Base-by-base conservation (phyloP, 2,797 vertebrate species). In the Picus viridis region DNA sequence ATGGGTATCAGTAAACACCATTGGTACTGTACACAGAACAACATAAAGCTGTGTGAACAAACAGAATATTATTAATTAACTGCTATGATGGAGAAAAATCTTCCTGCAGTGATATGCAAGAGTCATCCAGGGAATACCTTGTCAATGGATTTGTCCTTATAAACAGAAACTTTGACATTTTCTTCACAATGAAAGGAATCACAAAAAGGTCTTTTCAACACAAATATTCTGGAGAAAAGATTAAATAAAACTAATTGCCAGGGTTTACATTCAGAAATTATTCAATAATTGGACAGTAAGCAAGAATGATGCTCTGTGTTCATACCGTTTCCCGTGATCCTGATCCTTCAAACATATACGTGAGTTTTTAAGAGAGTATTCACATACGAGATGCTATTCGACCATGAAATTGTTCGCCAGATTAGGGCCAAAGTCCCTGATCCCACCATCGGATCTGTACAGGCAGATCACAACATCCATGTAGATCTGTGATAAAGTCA, bases 401-500 rank as follows among this genome's bases (percentile, higher is more conserved):
- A 49, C 63, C 77, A 67, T 61, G 59, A 81, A 89, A 93, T 3
- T 88, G 67, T 67, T 67, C 49, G 34, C 43, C 53, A 86, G 61
- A 69, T 13, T 1, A 75, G 53, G 67, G 67, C 67, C 65, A 57
- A 65, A 89, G 83, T 70, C 57, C n/a, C 63, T 45, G 73, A 83
- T 92, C 78, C 70, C 29, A 32, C 54, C 30, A 39, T 30, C 0
- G 10, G 41, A 83, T 78, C 82, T 61, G 45, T 29, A 57, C 74
- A 58, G 78, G 54, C 58, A 87, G 69, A 90, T 81, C 79, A 59
- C 67, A 70, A 49, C 57, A 78, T 59, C 73, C 53, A 15, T 65
- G 47, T 29, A 86, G n/a, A 79, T 56, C 89, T 88, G 58, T 68
- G 68, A 76, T 49, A 45, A 72, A 86, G 83, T 83, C 87, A 94